These are phyloP conservation scores for Hymenochirus boettgeri DNA, from an alignment of 2,113 vertebrate species.

Conservation along the genomic window DNA sequence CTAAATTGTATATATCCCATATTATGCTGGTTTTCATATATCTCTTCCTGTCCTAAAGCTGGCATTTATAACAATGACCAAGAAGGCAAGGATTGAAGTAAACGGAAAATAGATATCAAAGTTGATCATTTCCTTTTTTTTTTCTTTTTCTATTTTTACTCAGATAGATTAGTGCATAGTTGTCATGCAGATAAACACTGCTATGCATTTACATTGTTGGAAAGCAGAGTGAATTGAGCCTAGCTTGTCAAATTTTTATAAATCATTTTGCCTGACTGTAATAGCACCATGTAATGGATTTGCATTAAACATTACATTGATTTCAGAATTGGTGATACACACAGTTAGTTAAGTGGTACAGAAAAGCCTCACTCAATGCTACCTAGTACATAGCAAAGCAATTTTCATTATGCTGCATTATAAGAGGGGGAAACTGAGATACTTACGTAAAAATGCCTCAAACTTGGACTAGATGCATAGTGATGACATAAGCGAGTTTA, in stretches of 20 bases:
- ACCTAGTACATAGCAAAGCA: conserved; percentile 77
- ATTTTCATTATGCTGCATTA: conserved; percentile 75
- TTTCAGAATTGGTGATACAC: conserved; percentile 75
- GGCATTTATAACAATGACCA: conserved; percentile 80
- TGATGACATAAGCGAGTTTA: conserved; percentile 54
- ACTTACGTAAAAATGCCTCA: conserved; percentile 64
- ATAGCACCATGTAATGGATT: conserved; percentile 92
- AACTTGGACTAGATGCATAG: conserved; percentile 62
- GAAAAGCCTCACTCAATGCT: conserved; percentile 83
- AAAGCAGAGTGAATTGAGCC: conserved; percentile 85
- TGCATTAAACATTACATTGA: conserved; percentile 81
- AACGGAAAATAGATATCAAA: conserved; percentile 84
- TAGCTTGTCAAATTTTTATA: conserved; percentile 76
- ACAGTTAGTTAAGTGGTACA: conserved; percentile 72
- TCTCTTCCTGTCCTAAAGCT: conserved; percentile 87
- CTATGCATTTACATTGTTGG: conserved; percentile 85
- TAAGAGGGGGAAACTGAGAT: conserved; percentile 38
- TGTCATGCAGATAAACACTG: conserved; percentile 96
- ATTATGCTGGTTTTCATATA: conserved; percentile 97
- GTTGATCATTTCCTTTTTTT: conserved; percentile 71
- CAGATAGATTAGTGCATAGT: conserved; percentile 93
- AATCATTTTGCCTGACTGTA: conserved; percentile 79
- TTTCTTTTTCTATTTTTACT: conserved; percentile 47
- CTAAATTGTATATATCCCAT: conserved; percentile 94
- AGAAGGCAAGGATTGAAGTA: conserved; percentile 87